Conservation (phyloP, 2,113 vertebrate species). For the Dinomys branickii region DNA sequence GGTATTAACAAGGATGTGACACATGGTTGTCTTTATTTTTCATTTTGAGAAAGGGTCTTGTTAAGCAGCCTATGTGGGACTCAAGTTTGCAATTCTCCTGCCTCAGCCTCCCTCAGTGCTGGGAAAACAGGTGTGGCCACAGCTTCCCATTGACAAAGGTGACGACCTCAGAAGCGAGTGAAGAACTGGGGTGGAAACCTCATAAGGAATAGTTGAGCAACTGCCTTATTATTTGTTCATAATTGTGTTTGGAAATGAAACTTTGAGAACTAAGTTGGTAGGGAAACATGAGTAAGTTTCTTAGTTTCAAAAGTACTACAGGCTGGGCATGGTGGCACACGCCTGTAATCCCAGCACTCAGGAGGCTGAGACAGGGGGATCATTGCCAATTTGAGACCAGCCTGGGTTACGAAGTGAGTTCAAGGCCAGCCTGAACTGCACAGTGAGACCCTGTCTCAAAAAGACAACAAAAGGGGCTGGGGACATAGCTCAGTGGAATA, state of each 20-base stretch:
- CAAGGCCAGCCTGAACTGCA: too few relatives aligned
- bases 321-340: too few relatives aligned
- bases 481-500: too few relatives aligned
- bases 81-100: neutral
- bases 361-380: too few relatives aligned
- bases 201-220: neutral
- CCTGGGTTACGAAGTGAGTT: too few relatives aligned
- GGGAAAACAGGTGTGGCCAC: neutral
- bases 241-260: neutral
- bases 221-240: neutral
- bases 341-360: too few relatives aligned
- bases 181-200: neutral
- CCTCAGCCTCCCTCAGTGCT: neutral
- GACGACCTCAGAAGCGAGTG: too few relatives aligned
- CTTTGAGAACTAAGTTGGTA: conserved; percentile 9
- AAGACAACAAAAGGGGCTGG: too few relatives aligned
- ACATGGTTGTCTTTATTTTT: neutral
- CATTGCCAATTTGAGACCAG: too few relatives aligned
- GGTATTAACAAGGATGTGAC: neutral
- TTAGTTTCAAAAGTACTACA: conserved; percentile 6
- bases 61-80: neutral
- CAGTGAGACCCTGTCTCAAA: too few relatives aligned
- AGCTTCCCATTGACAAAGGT: neutral
- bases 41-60: neutral
- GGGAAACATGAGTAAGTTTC: neutral